Conservation (phyloP, 2,113 vertebrate species). For the Rhinopithecus roxellana region DNA sequence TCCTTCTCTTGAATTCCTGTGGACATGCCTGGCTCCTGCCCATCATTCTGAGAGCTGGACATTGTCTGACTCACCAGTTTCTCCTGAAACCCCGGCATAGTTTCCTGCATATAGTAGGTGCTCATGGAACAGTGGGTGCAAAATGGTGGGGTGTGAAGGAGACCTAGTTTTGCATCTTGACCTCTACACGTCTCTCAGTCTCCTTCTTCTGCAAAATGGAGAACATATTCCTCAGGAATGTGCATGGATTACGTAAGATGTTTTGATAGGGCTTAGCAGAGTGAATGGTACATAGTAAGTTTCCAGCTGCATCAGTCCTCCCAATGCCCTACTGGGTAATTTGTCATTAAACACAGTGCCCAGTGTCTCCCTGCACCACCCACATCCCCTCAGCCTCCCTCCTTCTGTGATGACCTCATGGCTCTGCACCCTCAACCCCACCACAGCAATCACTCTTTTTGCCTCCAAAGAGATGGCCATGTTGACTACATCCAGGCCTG, state of each 20-base stretch:
- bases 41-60: neutral
- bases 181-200: neutral
- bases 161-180: neutral
- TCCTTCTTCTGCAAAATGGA: neutral
- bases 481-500: accelerated
- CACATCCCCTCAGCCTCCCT: neutral
- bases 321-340: accelerated
- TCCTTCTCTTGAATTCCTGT: neutral
- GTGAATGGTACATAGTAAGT: neutral
- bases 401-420: neutral
- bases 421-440: neutral
- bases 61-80: neutral
- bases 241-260: accelerated
- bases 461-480: accelerated
- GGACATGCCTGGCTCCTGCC: accelerated
- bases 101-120: neutral
- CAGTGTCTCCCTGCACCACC: accelerated
- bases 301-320: neutral
- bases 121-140: neutral
- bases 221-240: neutral
- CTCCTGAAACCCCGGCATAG: neutral
- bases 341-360: too few species aligned
- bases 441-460: neutral
- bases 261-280: neutral
- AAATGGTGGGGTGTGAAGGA: accelerated